A percentile compares a stretch with the other conserved stretches of the same genome.
Conservation (phyloP, 2,797 vertebrate genomes). For the Lithobates pipiens region DNA sequence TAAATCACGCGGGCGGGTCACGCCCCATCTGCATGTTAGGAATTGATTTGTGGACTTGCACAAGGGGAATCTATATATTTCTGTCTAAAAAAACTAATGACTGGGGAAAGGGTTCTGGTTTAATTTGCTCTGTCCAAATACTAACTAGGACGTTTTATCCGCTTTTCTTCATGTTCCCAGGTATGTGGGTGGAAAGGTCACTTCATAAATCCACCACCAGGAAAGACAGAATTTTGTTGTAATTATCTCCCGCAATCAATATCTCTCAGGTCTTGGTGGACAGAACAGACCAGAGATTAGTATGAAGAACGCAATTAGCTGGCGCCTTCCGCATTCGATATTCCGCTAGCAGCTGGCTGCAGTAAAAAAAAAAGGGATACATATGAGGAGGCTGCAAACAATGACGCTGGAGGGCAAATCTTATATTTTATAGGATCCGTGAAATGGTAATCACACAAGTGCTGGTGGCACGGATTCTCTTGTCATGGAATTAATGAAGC, state of each 20-base stretch:
- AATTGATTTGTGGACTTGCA: constrained; percentile 10
- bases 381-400: constrained; percentile 5
- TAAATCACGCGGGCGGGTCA: constrained; percentile 9
- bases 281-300: background rate
- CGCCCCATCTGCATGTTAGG: background rate
- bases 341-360: background rate
- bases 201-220: background rate
- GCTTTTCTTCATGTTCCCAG: background rate
- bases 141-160: background rate
- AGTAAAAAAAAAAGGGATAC: background rate
- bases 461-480: background rate
- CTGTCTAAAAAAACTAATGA: constrained; percentile 8
- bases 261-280: background rate
- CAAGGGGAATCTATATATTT: constrained; percentile 1
- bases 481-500: constrained; percentile 36
- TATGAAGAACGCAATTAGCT: background rate
- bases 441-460: constrained; percentile 17
- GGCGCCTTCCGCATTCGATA: background rate
- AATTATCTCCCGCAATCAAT: constrained; percentile 16
- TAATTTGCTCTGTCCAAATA: constrained; percentile 5
- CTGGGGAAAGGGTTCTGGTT: background rate
- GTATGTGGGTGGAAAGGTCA: constrained; percentile 15
- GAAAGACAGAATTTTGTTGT: background rate
- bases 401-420: constrained; percentile 29
- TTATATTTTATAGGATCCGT: constrained; percentile 23